Evolutionary conservation across 2,797 vertebrate species (phyloP), one percentile per base, ranked within the genome.

Genomic region (Rhyacichthys aspro): DNA sequence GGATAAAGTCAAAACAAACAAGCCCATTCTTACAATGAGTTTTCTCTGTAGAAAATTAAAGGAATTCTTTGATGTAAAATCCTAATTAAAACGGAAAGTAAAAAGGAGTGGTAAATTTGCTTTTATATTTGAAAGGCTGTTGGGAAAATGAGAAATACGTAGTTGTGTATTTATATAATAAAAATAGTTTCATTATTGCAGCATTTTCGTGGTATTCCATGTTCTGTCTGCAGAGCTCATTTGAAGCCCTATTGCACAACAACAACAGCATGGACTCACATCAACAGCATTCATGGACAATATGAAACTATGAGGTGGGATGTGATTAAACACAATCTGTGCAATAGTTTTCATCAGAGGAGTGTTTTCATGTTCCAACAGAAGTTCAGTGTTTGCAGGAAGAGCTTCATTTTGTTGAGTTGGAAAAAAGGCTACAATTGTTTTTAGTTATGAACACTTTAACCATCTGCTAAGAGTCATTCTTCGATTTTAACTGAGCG

Each of bases 1-100:
- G 67, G 65, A 82, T 78, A 15, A 75, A 73, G 19, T 36, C 41
- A 54, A 55, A 71, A 57, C 57, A 63, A 62, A 43, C 43, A 73
- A 37, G 67, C 23, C 63, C 55, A 68, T 70, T 33, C 16, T 43
- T 63, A 56, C 58, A 23, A 37, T 66, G 49, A 48, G 37, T 71
- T 73, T 67, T 33, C 14, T 59, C 16, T 8, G 52, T 16, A 16
- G 16, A 59, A 57, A 54, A 52, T 7, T 55, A 17, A 32, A 15
- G 9, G 1, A 52, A 38, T 37, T 53, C 49, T 50, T 63, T 61
- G 44, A 77, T 56, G 64, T 37, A 32, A 71, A 50, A 67, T 44
- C 8, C 43, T 44, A 62, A 70, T 76, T 67, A 49, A 58, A 65
- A 55, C 28, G 5, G 16, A 69, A 67, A 66, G 14, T 42, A 42